Conservation (phyloP, 1,140 invertebrate genomes). For the Danaus plexippus region DNA sequence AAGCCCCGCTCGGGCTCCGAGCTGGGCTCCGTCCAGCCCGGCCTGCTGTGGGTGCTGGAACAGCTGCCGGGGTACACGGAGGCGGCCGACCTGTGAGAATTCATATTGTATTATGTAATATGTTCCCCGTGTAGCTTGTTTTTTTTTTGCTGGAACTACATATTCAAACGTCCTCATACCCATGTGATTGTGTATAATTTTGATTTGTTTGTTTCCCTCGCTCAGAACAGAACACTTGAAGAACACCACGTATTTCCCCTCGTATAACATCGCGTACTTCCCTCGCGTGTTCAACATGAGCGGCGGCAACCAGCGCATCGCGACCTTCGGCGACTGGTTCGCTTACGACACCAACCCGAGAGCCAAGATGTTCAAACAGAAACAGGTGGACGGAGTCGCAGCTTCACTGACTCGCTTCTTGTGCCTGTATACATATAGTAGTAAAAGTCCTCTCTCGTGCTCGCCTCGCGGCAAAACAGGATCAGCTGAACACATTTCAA, state of each 20-base stretch:
- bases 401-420: neutral
- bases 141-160: neutral
- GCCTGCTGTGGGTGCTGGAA: conserved; percentile 53
- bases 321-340: conserved; percentile 81
- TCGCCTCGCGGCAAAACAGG: too few relatives aligned
- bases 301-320: conserved; percentile 73
- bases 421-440: too few relatives aligned
- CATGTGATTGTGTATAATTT: too few relatives aligned
- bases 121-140: neutral
- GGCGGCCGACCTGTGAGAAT: conserved; percentile 42
- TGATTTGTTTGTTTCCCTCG: too few relatives aligned
- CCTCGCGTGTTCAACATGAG: conserved; percentile 76
- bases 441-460: too few relatives aligned
- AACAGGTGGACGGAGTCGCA: conserved; percentile 57
- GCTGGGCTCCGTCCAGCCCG: conserved; percentile 27
- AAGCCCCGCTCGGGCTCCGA: conserved; percentile 12
- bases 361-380: conserved; percentile 76
- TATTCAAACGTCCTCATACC: too few relatives aligned
- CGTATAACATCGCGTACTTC: conserved; percentile 83
- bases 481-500: too few relatives aligned
- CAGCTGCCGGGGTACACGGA: conserved; percentile 46
- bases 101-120: neutral
- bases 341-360: conserved; percentile 76
- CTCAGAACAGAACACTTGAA: conserved; percentile 72
- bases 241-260: conserved; percentile 78